Evolutionary conservation across 1,140 invertebrate species (phyloP), one percentile per base, ranked within the genome.

Genomic region (Babylonia areolata): DNA sequence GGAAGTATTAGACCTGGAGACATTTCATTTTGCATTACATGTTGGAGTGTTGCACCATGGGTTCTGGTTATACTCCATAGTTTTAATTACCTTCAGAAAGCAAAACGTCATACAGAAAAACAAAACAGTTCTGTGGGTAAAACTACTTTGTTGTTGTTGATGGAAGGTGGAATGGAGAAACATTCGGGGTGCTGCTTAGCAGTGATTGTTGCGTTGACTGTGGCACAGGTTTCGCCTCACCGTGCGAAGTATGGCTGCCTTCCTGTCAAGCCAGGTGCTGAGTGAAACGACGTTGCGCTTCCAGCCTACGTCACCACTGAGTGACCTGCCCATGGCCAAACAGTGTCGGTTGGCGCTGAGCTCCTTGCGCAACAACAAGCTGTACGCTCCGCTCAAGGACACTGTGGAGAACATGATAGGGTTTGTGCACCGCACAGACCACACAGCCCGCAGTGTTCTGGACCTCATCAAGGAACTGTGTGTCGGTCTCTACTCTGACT

Each of bases 201-300:
- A n/a, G n/a, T n/a, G n/a, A n/a, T n/a, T n/a, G n/a, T n/a, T 17
- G 39, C 9, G 9, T 51, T 51, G 46, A 51, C 46, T 51, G 9
- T 51, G 46, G 46, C 17, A 40, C 80, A 91, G 90, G 71, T 90
- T 91, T 78, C 88, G 90, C 46, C 85, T 91, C 17, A 64, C 86
- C 17, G 85, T 85, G 37, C 85, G 90, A 31, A 77, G 81, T 12
- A 46, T 91, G 51, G 85, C 89, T n/a, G 90, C 90, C 33, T 88
- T 91, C 77, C 73, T 91, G 15, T 80, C 88, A 33, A 81, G 85
- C 80, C 90, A 91, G 69, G 81, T 91, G 15, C 78, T 85, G 31
- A 87, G 81, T 33, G 89, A 90, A 17, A 87, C 87, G 23, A 39
- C 81, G 20, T 42, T 91, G 20, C 85, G 90, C 28, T 73, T 90